phyloP scores from a whole-genome alignment of 2,888 invertebrate genomes.

The Thelaira solivaga region DNA sequence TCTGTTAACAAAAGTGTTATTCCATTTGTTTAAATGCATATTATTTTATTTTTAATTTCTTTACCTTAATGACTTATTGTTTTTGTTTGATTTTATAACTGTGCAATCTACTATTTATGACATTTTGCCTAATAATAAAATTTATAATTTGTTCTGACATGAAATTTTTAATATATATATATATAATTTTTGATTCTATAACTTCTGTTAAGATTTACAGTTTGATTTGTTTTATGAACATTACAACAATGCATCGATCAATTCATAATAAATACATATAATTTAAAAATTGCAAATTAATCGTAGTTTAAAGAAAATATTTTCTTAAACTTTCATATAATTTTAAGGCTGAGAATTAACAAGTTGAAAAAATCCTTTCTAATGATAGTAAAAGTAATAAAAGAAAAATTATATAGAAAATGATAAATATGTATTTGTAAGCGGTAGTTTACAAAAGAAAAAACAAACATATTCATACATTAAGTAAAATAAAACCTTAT shows the following conservation, averaged over 20 bases:
- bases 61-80: slow-evolving; percentile 9
- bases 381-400: slow-evolving; percentile 29
- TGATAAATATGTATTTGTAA: slow-evolving; percentile 41
- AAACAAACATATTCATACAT: slow-evolving; percentile 39
- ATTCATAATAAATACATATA: slow-evolving; percentile 2
- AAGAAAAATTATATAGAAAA: slow-evolving; percentile 9
- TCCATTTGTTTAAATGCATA: not conserved
- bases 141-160: slow-evolving; percentile 24
- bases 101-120: slow-evolving; percentile 55
- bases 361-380: slow-evolving; percentile 24
- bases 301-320: slow-evolving; percentile 36
- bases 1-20: not conserved
- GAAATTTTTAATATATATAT: slow-evolving; percentile 38
- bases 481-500: slow-evolving; percentile 43
- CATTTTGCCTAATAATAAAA: slow-evolving; percentile 31
- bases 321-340: slow-evolving; percentile 28
- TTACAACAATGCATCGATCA: slow-evolving; percentile 4
- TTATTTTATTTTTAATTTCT: not conserved
- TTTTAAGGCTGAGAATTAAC: slow-evolving; percentile 31
- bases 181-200: not conserved
- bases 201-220: not conserved
- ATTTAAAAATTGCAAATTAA: slow-evolving; percentile 17
- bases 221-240: not conserved
- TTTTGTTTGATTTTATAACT: slow-evolving; percentile 38
- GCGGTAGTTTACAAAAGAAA: slow-evolving; percentile 45